Evolutionary conservation across 2,888 invertebrate genomes (phyloP).

Genomic region (Chrysina gloriosa): DNA sequence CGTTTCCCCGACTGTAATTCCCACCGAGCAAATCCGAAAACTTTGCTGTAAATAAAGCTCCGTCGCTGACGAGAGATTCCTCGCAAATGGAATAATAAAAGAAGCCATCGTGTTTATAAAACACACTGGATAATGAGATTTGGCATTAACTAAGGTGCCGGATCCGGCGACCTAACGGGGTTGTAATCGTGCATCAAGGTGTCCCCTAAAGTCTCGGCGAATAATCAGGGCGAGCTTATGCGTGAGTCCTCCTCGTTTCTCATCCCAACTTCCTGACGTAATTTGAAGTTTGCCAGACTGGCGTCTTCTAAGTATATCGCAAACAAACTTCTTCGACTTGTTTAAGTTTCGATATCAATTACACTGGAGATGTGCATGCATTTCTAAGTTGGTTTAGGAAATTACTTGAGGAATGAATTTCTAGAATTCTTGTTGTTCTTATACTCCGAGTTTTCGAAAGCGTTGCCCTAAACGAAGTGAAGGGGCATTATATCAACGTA

Average conservation of each 20-base stretch:
- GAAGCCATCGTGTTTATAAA: constrained; percentile 1
- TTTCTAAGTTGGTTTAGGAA: too few relatives aligned
- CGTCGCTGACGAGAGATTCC: neutral
- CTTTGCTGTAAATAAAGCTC: neutral
- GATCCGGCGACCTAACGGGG: neutral
- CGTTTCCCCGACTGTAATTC: neutral
- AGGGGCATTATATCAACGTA: too few relatives aligned
- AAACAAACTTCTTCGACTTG: neutral
- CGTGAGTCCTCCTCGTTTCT: neutral
- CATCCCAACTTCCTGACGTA: neutral
- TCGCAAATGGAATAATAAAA: constrained; percentile 12
- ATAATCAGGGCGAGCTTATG: constrained; percentile 24
- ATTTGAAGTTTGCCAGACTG: constrained; percentile 4
- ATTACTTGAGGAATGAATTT: too few relatives aligned
- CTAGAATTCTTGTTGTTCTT: too few relatives aligned
- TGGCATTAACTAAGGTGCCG: neutral
- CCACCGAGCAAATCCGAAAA: neutral
- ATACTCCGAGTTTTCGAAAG: too few relatives aligned
- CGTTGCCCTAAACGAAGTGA: too few relatives aligned
- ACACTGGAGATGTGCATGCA: too few relatives aligned
- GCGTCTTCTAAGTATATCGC: neutral
- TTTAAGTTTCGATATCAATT: neutral
- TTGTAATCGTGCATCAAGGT: constrained; percentile 5
- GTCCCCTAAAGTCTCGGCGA: neutral
- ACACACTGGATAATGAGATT: constrained; percentile 11